Base-by-base conservation (phyloP, 2,797 vertebrate genomes). In the Chrosomus eos region DNA sequence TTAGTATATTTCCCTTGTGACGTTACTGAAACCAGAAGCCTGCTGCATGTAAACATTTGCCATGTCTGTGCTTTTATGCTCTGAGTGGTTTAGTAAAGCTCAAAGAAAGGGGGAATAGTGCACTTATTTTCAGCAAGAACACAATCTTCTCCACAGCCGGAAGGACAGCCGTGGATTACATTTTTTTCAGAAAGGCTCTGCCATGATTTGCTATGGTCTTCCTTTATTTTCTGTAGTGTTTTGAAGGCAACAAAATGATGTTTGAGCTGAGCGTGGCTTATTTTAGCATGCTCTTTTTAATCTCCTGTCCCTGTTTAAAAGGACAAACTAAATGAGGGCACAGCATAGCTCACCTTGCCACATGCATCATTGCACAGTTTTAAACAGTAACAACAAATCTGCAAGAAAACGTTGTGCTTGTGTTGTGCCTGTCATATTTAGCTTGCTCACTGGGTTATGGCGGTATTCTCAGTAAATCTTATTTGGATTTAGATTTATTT, bases 71-170 rank as follows among this genome's bases (percentile, higher is more conserved):
- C 23, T 75, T 53, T 73, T 28, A 13, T 53, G 4, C 60, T 13
- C 68, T 16, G 40, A 62, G 79, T 72, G 36, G 31, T 31, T 43
- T 36, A 43, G 16, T 36, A 26, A 82, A 40, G 23, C 18, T 28
- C 1, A n/a, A 43, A 23, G 53, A 28, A 21, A 51, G 13, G 19
- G 36, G 6, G 64, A 74, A 81, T 64, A 80, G 31, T 53, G n/a
- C 28, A 51, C 55, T 66, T 85, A 64, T 73, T 80, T 62, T 36
- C 33, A 53, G 38, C 53, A 68, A 80, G 77, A 67, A 66, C 58
- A 73, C 76, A 55, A 68, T 82, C 73, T 86, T 83, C 81, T 81
- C 83, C 51, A 53, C 51, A 68, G 73, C 51, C 40, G 70, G 62
- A n/a, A 58, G 80, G 53, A 40, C 33, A 62, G 45, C 4, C 14